Conservation (phyloP, 2,888 invertebrate genomes). For the Alloplasta piceator region DNA sequence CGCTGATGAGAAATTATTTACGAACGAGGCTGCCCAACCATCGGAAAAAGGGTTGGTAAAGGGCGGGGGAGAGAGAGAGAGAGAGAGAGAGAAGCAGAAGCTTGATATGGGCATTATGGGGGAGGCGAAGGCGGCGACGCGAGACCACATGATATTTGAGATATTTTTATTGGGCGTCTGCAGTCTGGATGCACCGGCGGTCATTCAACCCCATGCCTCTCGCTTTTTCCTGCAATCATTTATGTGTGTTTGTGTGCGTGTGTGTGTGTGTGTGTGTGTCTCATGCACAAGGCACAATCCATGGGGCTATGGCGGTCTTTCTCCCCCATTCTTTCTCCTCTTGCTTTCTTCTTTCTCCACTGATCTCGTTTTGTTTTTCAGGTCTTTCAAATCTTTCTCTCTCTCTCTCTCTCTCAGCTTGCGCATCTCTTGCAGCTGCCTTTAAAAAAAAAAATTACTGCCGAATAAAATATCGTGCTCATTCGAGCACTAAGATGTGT, state of each 20-base stretch:
- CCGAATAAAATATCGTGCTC: slow-evolving; percentile 42
- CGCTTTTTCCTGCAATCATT: slow-evolving; percentile 67
- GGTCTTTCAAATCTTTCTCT: slow-evolving; percentile 32
- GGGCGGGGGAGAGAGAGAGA: neutral
- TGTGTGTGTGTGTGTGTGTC: slow-evolving; percentile 18
- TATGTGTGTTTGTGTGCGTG: slow-evolving; percentile 50
- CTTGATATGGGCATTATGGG: slow-evolving; percentile 42
- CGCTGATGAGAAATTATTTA: slow-evolving; percentile 58
- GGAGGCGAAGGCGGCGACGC: slow-evolving; percentile 65
- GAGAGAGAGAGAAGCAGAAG: neutral
- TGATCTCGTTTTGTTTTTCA: slow-evolving; percentile 44
- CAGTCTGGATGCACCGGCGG: slow-evolving; percentile 79
- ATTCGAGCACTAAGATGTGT: no score
- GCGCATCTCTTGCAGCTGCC: slow-evolving; percentile 46
- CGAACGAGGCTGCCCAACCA: slow-evolving; percentile 44
- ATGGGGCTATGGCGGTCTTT: slow-evolving; percentile 59
- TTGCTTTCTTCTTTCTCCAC: slow-evolving; percentile 35
- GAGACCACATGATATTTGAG: slow-evolving; percentile 69
- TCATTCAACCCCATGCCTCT: slow-evolving; percentile 73
- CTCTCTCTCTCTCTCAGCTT: slow-evolving; percentile 13
- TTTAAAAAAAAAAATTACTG: slow-evolving; percentile 37
- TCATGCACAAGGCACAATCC: slow-evolving; percentile 67
- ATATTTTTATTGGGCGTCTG: slow-evolving; percentile 81
- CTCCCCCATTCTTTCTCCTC: slow-evolving; percentile 23
- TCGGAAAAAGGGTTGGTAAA: slow-evolving; percentile 41